phyloP scores from a whole-genome alignment of 2,888 invertebrate genomes.

The Erebia aethiops region DNA sequence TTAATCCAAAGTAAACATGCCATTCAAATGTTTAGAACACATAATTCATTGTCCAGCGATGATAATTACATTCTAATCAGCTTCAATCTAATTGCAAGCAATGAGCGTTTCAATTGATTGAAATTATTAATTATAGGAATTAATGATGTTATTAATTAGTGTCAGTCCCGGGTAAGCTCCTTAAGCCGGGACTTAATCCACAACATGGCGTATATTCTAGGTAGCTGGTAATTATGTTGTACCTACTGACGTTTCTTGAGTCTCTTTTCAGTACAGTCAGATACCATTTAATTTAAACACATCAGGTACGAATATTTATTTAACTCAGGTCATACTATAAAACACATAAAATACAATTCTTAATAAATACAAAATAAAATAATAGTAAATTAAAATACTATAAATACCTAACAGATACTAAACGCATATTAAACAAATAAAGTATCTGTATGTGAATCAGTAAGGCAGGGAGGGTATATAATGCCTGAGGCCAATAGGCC shows the following conservation, averaged over 20 bases:
- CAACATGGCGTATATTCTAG: constrained; percentile 11
- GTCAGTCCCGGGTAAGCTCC: constrained; percentile 36
- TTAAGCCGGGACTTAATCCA: constrained; percentile 31
- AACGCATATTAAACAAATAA: too few relatives aligned
- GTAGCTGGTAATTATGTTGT: constrained; percentile 7
- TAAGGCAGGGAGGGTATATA: too few relatives aligned
- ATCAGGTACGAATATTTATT: too few relatives aligned
- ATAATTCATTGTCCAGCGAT: constrained; percentile 13
- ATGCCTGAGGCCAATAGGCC: too few relatives aligned
- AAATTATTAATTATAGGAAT: constrained; percentile 40
- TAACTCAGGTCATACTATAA: too few relatives aligned
- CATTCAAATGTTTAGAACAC: constrained; percentile 15
- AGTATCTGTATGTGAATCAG: too few relatives aligned
- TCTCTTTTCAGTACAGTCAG: too few relatives aligned
- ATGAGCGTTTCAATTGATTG: constrained; percentile 36
- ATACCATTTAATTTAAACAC: too few relatives aligned
- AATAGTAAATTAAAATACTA: too few relatives aligned
- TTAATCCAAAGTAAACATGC: background rate
- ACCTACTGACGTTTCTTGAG: background rate
- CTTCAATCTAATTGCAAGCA: constrained; percentile 29
- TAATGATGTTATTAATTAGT: constrained; percentile 39
- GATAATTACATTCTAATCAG: constrained; percentile 29
- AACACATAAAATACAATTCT: too few relatives aligned
- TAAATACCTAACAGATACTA: too few relatives aligned
- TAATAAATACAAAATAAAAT: too few relatives aligned